Percentiles rank a stretch among this genome's conserved stretches.
Evolutionary conservation across 2,888 invertebrate genomes (phyloP).

Genomic region (Tetragonula carbonaria): DNA sequence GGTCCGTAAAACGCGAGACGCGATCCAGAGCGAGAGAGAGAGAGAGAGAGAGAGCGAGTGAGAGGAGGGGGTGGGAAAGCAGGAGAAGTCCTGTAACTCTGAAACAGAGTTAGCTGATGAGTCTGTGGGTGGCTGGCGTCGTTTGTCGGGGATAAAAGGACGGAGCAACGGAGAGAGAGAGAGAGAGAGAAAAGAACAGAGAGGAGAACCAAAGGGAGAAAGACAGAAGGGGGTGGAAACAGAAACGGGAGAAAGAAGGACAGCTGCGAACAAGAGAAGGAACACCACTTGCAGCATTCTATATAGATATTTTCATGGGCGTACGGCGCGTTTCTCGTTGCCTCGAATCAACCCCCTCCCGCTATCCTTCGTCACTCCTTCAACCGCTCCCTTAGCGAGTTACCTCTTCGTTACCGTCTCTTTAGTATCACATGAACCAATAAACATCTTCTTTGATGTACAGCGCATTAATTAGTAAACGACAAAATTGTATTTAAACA

Average conservation of each 20-base stretch:
- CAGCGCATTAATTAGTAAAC: conserved; percentile 87
- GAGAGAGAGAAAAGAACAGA: conserved; percentile 24
- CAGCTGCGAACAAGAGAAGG: conserved; percentile 63
- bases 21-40: too few species aligned
- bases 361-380: conserved; percentile 77
- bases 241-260: conserved; percentile 34
- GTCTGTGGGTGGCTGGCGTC: conserved; percentile 78
- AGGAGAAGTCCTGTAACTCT: conserved; percentile 78
- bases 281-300: conserved; percentile 65
- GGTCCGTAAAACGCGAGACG: too few species aligned
- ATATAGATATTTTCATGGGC: conserved; percentile 75
- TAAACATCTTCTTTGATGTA: conserved; percentile 86
- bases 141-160: conserved; percentile 67
- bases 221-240: conserved; percentile 49
- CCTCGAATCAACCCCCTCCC: conserved; percentile 42
- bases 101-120: conserved; percentile 83
- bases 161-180: conserved; percentile 14
- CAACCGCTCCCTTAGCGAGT: conserved; percentile 81
- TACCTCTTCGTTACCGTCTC: conserved; percentile 84
- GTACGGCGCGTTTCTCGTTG: conserved; percentile 49
- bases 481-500: conserved; percentile 88
- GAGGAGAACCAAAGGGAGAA: conserved; percentile 33
- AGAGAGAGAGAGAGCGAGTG: too few species aligned
- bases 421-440: conserved; percentile 85
- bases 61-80: conserved; percentile 51